Evolutionary conservation across 2,888 invertebrate genomes (phyloP), one percentile per base, ranked within the genome.

Genomic region (Drosophila mimetica): DNA sequence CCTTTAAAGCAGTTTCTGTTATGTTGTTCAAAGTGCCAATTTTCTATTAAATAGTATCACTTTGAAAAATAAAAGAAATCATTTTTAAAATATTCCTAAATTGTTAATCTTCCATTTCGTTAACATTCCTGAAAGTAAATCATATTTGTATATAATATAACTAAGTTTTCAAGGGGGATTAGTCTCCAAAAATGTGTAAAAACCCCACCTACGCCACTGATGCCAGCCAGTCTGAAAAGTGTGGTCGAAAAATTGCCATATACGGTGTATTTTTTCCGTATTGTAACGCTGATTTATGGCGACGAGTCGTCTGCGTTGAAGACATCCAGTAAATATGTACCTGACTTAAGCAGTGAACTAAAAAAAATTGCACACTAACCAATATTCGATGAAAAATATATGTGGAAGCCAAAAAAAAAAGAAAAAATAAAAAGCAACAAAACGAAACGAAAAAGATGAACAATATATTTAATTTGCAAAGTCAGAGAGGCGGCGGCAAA

Each of bases 221-320:
- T 58, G 66, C 69, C 66, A 55, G 69, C 30, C 55, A 58, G 69
- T 69, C 42, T 53, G 53, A 32, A 71, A 25, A 71, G 37, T 53
- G 22, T 39, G 36, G 50, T 58, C 41, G 50, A 48, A 48, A 67
- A 73, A 67, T 75, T 47, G 42, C 52, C 46, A 69, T 57, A 54
- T 59, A 64, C 54, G 52, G 48, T 30, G 50, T 47, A 53, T 64
- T 28, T 74, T 64, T 47, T 47, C 41, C 36, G 36, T 61, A 60
- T 66, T 76, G 64, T 52, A 37, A 14, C 50, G 30, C 55, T 71
- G 66, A 66, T 69, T 61, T 65, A 70, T 71, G 83, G 82, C 83
- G 87, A 79, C 88, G 67, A 50, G 59, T 50, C 65, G 83, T 87
- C 83, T 83, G 75, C 71, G 34, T 32, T 44, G 74, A 53, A 32